These are phyloP conservation scores for Aplidium turbinatum DNA, from an alignment of 23 tunicate species.

Conservation along the genomic window DNA sequence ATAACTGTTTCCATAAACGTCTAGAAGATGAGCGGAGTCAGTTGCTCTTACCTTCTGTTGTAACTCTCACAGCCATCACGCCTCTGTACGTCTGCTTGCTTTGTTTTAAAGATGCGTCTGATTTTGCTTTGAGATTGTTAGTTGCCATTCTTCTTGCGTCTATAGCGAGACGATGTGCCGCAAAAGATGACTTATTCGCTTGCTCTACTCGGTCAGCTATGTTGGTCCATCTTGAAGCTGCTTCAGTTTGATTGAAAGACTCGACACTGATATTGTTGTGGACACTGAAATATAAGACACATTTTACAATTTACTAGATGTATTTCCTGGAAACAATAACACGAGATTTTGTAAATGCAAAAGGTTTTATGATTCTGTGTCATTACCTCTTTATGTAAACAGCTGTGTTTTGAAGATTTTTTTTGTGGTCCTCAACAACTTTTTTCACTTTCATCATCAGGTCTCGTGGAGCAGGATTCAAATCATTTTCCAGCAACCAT, in stretches of 20 bases:
- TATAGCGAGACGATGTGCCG: conserved; percentile 32
- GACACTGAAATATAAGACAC: conserved; percentile 30
- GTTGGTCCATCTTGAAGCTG: conserved; percentile 55
- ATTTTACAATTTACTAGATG: background rate
- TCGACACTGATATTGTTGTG: conserved; percentile 38
- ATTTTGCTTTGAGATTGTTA: conserved; percentile 22
- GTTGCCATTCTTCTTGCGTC: conserved; percentile 27
- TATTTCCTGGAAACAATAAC: too few species aligned
- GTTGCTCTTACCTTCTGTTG: conserved; percentile 34
- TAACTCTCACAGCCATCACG: background rate
- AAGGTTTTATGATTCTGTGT: too few species aligned
- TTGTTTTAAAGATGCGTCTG: conserved; percentile 19
- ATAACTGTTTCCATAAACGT: too few species aligned
- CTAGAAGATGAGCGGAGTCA: too few species aligned
- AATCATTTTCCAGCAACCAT: background rate
- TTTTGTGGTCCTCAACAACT: conserved; percentile 1
- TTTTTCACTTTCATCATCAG: conserved; percentile 14
- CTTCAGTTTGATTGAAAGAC: conserved; percentile 73
- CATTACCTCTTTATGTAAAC: background rate
- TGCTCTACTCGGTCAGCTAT: conserved; percentile 21
- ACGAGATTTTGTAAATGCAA: too few species aligned
- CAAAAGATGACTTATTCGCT: conserved; percentile 51
- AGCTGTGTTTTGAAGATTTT: conserved; percentile 1
- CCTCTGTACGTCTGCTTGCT: background rate
- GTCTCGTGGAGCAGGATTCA: conserved; percentile 26